Evolutionary conservation across 2,888 invertebrate species (phyloP), one percentile per base, ranked within the genome.

Genomic region (Acanthosepion lycidas): DNA sequence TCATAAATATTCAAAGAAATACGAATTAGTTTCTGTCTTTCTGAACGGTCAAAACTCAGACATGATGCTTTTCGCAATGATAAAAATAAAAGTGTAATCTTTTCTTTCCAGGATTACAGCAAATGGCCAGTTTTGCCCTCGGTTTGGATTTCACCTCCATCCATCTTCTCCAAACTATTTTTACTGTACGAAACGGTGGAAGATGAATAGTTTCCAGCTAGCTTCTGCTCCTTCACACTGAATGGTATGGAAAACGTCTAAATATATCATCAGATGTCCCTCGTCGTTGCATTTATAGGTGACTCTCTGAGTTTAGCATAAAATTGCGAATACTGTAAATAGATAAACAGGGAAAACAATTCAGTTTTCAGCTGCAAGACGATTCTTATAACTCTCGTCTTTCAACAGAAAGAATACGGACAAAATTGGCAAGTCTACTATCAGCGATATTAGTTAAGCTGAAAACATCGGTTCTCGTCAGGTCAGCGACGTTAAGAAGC

Each of bases 11-110:
- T 78, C 78, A 78, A 78, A n/a, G 78, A 78, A 78, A 78, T 33
- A 12, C 15, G 78, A 78, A 78, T 78, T n/a, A 78, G 78, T n/a
- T 78, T 78, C 78, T n/a, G n/a, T 33, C n/a, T 78, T n/a, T 78
- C 9, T 15, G 78, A n/a, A 12, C 78, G 15, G n/a, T 33, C n/a
- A 78, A n/a, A 78, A 15, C 3, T n/a, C 33, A n/a, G n/a, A 12
- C 9, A 78, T 78, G 33, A 12, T 78, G n/a, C 78, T 78, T 78
- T 78, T 78, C 78, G 12, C 78, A 15, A 9, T n/a, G 78, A 78
- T 78, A 33, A 78, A 78, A 78, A 78, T n/a, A 78, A n/a, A 78
- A 78, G 78, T 78, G 78, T n/a, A 78, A 78, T 78, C 78, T 78
- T 78, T 78, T 78, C 78, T n/a, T 12, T 78, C 15, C n/a, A 33